Conservation (phyloP, 2,888 invertebrate genomes). For the Tromatobia lineatoria region DNA sequence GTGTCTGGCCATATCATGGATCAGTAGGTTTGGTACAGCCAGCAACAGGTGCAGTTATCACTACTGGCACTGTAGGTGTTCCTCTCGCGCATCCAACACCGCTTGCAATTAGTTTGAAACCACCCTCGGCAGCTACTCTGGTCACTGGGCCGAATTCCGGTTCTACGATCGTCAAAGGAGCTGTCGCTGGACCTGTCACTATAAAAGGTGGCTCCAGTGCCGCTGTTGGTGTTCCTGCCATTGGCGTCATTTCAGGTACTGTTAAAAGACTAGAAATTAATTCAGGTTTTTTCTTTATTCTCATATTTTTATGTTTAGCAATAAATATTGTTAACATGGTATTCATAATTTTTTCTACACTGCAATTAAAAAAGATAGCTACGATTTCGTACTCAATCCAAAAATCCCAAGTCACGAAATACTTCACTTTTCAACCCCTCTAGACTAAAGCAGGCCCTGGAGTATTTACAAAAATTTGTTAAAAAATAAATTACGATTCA, state of each 20-base stretch:
- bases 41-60: conserved; percentile 74
- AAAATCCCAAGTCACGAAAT: too few species aligned
- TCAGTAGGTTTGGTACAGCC: conserved; percentile 69
- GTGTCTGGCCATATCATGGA: conserved; percentile 77
- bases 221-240: neutral
- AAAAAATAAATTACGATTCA: too few species aligned
- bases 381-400: too few species aligned
- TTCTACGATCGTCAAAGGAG: conserved; percentile 55
- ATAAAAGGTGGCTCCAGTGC: conserved; percentile 40
- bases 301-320: neutral
- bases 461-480: too few species aligned
- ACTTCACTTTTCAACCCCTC: too few species aligned
- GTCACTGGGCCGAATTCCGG: conserved; percentile 55
- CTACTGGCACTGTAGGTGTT: conserved; percentile 26
- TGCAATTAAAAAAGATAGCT: too few species aligned
- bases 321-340: too few species aligned
- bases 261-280: neutral
- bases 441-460: too few species aligned
- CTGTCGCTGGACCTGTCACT: conserved; percentile 58
- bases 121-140: conserved; percentile 32
- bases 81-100: conserved; percentile 44
- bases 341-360: too few species aligned
- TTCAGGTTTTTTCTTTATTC: neutral
- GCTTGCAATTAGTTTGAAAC: conserved; percentile 40
- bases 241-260: conserved; percentile 5